These are phyloP conservation scores for Philereme transversata DNA, from an alignment of 2,888 invertebrate species.

Conservation along the genomic window DNA sequence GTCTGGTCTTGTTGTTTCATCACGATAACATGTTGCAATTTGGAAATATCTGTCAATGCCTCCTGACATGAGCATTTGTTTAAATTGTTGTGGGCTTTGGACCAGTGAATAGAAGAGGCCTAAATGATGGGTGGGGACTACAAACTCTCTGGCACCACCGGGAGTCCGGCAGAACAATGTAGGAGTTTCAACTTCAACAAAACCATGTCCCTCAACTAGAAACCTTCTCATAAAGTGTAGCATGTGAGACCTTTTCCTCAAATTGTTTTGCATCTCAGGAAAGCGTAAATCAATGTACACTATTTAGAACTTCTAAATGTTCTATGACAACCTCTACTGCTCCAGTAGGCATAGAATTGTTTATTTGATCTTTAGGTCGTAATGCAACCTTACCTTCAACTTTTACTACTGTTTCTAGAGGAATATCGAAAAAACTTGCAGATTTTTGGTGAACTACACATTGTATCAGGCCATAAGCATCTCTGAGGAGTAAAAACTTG, in stretches of 20 bases:
- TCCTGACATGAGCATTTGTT: constrained; percentile 99
- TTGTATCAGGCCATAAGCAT: constrained; percentile 95
- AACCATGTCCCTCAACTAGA: constrained; percentile 90
- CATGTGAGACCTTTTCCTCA: constrained; percentile 91
- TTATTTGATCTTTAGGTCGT: constrained; percentile 89
- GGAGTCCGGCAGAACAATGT: constrained; percentile 97
- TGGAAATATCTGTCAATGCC: constrained; percentile 93
- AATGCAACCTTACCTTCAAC: constrained; percentile 87
- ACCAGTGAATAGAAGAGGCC: constrained; percentile 96
- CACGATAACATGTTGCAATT: constrained; percentile 87
- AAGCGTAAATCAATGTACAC: constrained; percentile 91
- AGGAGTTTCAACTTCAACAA: constrained; percentile 99
- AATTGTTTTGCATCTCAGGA: constrained; percentile 92
- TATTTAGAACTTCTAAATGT: constrained; percentile 88
- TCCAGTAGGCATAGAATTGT: constrained; percentile 87
- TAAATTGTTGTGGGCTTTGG: constrained; percentile 99
- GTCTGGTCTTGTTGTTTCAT: constrained; percentile 94
- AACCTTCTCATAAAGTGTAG: constrained; percentile 94
- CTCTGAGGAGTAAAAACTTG: constrained; percentile 93
- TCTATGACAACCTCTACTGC: constrained; percentile 92
- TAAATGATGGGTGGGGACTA: constrained; percentile 93
- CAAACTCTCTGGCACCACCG: constrained; percentile 98
- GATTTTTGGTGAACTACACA: constrained; percentile 84
- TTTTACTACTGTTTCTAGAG: constrained; percentile 87
- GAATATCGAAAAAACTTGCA: constrained; percentile 59